phyloP scores from a whole-genome alignment of 2,797 vertebrate genomes.

The Cyprinella venusta region DNA sequence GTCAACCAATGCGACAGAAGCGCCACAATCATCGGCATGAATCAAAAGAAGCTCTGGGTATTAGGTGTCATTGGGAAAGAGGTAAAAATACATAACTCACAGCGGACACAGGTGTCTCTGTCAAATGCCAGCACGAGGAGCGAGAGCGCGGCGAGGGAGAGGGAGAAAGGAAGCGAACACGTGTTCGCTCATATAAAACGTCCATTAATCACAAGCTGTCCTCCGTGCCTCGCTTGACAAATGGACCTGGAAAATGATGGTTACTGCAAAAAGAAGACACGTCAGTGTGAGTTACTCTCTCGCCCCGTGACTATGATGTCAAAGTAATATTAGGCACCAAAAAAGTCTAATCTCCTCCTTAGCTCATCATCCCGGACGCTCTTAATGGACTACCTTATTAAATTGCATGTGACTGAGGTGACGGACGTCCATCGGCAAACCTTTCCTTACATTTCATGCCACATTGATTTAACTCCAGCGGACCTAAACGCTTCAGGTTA shows the following conservation, averaged over 20 bases:
- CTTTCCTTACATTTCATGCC: slow-evolving; percentile 38
- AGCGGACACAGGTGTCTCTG: slow-evolving; percentile 63
- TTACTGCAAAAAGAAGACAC: slow-evolving; percentile 68
- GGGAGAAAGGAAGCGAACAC: slow-evolving; percentile 57
- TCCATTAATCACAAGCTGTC: slow-evolving; percentile 73
- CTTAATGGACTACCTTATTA: slow-evolving; percentile 57
- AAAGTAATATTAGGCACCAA: slow-evolving; percentile 60
- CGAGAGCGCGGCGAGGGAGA: slow-evolving; percentile 27
- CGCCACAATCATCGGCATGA: slow-evolving; percentile 62
- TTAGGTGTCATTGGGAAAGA: slow-evolving; percentile 65
- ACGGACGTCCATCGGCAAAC: slow-evolving; percentile 45
- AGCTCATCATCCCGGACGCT: slow-evolving; percentile 45
- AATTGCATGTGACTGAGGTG: slow-evolving; percentile 40
- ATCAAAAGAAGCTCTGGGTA: slow-evolving; percentile 61
- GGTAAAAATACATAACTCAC: slow-evolving; percentile 66
- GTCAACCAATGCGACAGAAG: slow-evolving; percentile 45
- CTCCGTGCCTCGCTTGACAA: slow-evolving; percentile 70
- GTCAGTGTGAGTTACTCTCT: slow-evolving; percentile 50
- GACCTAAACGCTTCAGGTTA: slow-evolving; percentile 54
- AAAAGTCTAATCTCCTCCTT: slow-evolving; percentile 44
- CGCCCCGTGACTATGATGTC: slow-evolving; percentile 53
- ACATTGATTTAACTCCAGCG: slow-evolving; percentile 41
- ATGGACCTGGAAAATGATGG: slow-evolving; percentile 76
- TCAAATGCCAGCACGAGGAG: slow-evolving; percentile 54
- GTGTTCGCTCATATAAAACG: slow-evolving; percentile 65